Evolutionary conservation across 2,113 vertebrate genomes (phyloP).

Genomic region (Polypterus senegalus): DNA sequence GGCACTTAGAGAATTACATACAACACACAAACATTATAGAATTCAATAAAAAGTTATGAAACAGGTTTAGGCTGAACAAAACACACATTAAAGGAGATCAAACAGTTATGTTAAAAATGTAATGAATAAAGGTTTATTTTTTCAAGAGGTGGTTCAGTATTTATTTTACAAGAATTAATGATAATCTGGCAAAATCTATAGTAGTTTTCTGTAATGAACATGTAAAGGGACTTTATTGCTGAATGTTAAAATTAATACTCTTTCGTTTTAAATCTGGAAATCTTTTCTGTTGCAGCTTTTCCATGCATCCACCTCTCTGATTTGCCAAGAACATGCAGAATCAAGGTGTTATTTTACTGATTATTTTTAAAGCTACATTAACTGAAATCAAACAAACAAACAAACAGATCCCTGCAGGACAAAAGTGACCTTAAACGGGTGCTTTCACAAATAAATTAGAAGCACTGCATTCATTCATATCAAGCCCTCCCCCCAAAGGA

Average conservation of each 20-base stretch:
- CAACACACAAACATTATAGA: conserved; percentile 1
- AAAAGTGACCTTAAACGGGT: conserved; percentile 23
- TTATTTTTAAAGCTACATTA: conserved; percentile 7
- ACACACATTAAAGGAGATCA: conserved; percentile 31
- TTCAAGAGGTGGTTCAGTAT: conserved; percentile 60
- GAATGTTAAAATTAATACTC: conserved; percentile 89
- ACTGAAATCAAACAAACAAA: conserved; percentile 28
- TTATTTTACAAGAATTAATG: conserved; percentile 79
- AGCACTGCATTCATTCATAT: conserved; percentile 40
- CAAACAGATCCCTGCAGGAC: conserved; percentile 24
- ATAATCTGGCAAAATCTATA: conserved; percentile 82
- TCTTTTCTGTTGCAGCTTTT: conserved; percentile 87
- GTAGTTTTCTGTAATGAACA: conserved; percentile 71
- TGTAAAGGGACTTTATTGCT: conserved; percentile 85
- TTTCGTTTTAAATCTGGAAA: conserved; percentile 69
- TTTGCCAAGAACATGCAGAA: conserved; percentile 96
- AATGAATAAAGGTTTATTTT: conserved; percentile 82
- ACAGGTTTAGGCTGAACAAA: too few species aligned
- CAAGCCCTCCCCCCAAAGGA: too few species aligned
- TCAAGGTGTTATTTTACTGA: conserved; percentile 43
- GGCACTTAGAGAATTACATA: background rate
- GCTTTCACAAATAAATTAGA: conserved; percentile 41
- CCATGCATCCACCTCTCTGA: conserved; percentile 98
- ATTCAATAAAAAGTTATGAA: background rate
- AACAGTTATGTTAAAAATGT: conserved; percentile 57